Evolutionary conservation across 2,888 invertebrate genomes (phyloP), one percentile per base, ranked within the genome.

Genomic region (Drosophila fulvimacula): DNA sequence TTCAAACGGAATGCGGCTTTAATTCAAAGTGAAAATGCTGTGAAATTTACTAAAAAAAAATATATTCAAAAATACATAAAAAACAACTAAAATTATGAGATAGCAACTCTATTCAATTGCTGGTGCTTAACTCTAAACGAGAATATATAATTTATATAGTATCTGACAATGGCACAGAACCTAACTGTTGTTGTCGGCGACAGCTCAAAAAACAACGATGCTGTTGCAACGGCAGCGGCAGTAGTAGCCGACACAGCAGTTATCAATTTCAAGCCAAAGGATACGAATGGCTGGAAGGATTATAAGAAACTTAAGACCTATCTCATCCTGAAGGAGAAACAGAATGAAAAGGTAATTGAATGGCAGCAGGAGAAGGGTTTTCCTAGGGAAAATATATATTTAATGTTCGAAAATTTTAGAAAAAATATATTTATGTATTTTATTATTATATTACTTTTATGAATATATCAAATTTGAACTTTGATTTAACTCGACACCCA

Each of bases 261-360:
- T 21, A 57, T 82, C 17, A 81, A 77, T n/a, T 83, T 83, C 17
- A 88, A 75, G 77, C 81, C 84, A 57, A 85, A 85, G 79, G 85
- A 85, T 75, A 81, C 86, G n/a, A 90, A 90, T 71, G 86, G 86
- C 67, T 91, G 91, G 91, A 92, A 82, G 84, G 91, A 92, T 85
- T 92, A 91, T 72, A 92, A 91, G 38, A 92, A 92, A 82, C 70
- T 91, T 10, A 92, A 92, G 75, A 92, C 91, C 1, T 92, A 92
- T 85, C 81, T 92, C 30, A 91, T 92, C 59, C 83, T 89, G 5
- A 92, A 92, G 80, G 91, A 92, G 77, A 91, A 91, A 73, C 88
- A 90, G 79, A 83, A 73, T 61, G 90, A 89, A 80, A 90, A 91
- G 91, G 91, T 92, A 90, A 76, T n/a, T 17, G 13, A 39, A 1